Base-by-base conservation (phyloP, 2,113 vertebrate genomes). In the Lampris megalopsis region DNA sequence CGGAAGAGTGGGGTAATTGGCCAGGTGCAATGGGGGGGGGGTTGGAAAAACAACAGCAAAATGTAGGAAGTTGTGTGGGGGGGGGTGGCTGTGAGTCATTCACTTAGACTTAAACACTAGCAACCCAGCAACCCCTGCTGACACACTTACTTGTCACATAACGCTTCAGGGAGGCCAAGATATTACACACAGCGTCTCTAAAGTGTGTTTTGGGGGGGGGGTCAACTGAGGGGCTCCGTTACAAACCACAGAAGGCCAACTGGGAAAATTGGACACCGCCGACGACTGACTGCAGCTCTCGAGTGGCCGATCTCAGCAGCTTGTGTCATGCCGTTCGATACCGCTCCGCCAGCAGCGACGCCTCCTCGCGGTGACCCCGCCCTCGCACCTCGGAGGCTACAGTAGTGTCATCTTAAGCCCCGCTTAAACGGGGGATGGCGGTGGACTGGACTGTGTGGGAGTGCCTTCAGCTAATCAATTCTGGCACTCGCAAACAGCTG, bases 401-500 rank as follows among this genome's bases (percentile, higher is more conserved):
- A 62, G 67, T 43, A 54, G 43, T 74, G 10, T 58, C 48, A 62
- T 61, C 45, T 62, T 68, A 42, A 80, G 65, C 61, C 42, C 63
- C 42, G 42, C 59, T 71, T 52, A 52, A 73, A 60, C 41, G 66
- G 56, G 40, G 73, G 64, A 41, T 54, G 48, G 63, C 24, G 76
- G 64, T 36, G 56, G 68, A 61, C 35, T 36, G 56, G 36, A 71
- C 58, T 38, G 54, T 35, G 74, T 57, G 73, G 70, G 66, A 75
- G 70, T 37, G 58, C 52, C 66, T 53, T 41, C 24, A 24, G 45
- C 52, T 86, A 81, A 83, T 83, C 75, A 75, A 81, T 54, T 40
- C 75, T 77, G 74, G 84, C 73, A 80, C 61, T 73, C 67, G 69
- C 63, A 74, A 78, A 83, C 74, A 70, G 71, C 67, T 9, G 71